Conservation (phyloP, 2,797 vertebrate genomes). For the Microtus obscurus region DNA sequence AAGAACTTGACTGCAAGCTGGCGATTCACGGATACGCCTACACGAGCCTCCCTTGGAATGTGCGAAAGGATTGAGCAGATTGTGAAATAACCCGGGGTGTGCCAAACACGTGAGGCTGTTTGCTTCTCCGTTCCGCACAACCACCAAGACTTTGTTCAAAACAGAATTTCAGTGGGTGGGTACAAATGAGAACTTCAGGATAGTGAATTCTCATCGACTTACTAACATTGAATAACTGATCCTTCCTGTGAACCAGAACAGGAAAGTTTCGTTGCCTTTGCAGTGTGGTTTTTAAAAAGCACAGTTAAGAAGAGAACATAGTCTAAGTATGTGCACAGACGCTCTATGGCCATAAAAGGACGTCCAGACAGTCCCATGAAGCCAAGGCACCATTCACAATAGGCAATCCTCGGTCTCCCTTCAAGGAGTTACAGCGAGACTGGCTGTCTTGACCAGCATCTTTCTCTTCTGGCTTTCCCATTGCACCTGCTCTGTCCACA, state of each 20-base stretch:
- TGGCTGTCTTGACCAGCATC: background rate
- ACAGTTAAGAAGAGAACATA: constrained; percentile 10
- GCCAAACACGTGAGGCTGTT: constrained; percentile 73
- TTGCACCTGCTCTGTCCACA: background rate
- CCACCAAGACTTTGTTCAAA: constrained; percentile 65
- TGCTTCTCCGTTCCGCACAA: constrained; percentile 62
- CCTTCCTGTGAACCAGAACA: constrained; percentile 47
- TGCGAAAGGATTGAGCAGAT: constrained; percentile 70
- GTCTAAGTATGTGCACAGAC: background rate
- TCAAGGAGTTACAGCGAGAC: background rate
- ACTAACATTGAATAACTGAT: constrained; percentile 18
- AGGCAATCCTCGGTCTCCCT: background rate
- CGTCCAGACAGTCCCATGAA: background rate
- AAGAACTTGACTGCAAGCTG: constrained; percentile 64
- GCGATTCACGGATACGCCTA: constrained; percentile 68
- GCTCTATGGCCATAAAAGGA: background rate
- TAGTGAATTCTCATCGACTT: constrained; percentile 17
- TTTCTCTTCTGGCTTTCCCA: background rate
- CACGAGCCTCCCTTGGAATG: constrained; percentile 65
- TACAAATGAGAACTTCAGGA: constrained; percentile 59
- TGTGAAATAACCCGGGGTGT: constrained; percentile 65
- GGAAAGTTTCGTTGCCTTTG: background rate
- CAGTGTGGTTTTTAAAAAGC: background rate
- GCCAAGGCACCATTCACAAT: background rate
- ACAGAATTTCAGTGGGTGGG: constrained; percentile 46